Base-by-base conservation (phyloP, 2,888 invertebrate genomes). In the Chrysotoxum bicinctum region DNA sequence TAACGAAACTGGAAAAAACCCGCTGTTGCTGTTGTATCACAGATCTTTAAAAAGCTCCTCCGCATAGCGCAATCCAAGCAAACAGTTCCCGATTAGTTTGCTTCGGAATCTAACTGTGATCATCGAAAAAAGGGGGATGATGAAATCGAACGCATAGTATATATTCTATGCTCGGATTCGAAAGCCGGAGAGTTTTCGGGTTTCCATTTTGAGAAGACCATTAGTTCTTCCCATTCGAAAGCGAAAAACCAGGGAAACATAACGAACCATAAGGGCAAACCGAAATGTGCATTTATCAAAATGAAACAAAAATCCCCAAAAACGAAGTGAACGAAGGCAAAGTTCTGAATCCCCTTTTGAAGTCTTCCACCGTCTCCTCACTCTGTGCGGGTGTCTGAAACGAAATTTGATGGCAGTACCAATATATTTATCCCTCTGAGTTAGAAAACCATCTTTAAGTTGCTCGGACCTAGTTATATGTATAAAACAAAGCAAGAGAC, bases 11-110 rank as follows among this genome's bases (percentile, higher is more conserved):
- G 32, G 21, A 62, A 48, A 56, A 64, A 64, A 64, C 21, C 45
- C 64, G 30, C 14, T 21, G 72, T 40, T 64, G 30, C 14, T 21
- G 72, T 40, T 64, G 60, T 68, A 58, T 58, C 58, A 58, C 14
- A 72, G 75, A 84, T 84, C 75, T 78, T 37, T 12, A 69, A 83
- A 83, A 79, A 84, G 84, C 84, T 84, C 54, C 37, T 32, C 60
- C 64, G 23, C 32, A 48, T 30, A 35, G 30, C 32, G 10, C 43
- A 64, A 40, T 56, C 35, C 21, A 68, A 52, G 37, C 32, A 62
- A 56, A 69, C 32, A 60, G 21, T 77, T 68, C 35, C 43, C 58
- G 58, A 26, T 43, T 43, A 43, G 21, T 48, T 75, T 56, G 21
- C 23, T 43, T 43, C 16, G 60, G 32, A 26, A n/a, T 50, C 19